phyloP scores from a whole-genome alignment of 2,888 invertebrate species.

The Chrysolina oricalcia region DNA sequence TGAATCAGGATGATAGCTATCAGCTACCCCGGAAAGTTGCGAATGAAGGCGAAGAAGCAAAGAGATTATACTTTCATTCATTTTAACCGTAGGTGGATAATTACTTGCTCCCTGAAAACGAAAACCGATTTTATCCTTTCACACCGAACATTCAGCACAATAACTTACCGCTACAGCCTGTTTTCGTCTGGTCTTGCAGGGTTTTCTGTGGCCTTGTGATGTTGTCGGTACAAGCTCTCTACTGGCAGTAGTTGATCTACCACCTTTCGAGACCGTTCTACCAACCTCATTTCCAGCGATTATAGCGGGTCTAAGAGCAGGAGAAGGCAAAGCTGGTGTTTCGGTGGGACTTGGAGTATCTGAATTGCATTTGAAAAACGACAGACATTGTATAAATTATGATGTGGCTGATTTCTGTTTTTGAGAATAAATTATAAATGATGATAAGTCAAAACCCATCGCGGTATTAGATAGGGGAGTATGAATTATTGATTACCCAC shows the following conservation, averaged over 20 bases:
- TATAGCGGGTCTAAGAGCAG: constrained; percentile 64
- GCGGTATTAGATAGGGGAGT: too few relatives aligned
- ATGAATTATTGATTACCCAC: too few relatives aligned
- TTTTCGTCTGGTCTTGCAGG: constrained; percentile 53
- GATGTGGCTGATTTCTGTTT: too few relatives aligned
- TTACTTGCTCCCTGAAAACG: constrained; percentile 58
- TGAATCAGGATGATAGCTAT: constrained; percentile 79
- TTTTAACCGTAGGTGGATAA: constrained; percentile 68
- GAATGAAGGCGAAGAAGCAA: constrained; percentile 93
- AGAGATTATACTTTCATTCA: constrained; percentile 93
- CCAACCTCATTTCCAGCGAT: constrained; percentile 67
- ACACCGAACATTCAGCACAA: background rate
- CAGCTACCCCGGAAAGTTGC: constrained; percentile 87
- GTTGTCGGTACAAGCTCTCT: constrained; percentile 71
- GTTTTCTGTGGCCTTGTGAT: constrained; percentile 59
- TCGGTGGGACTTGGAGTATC: constrained; percentile 49
- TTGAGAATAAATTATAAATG: too few relatives aligned
- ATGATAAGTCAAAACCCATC: too few relatives aligned
- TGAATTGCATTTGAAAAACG: constrained; percentile 17
- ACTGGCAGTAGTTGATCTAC: constrained; percentile 56
- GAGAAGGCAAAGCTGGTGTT: constrained; percentile 58
- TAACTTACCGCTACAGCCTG: constrained; percentile 63
- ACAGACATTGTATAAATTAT: background rate
- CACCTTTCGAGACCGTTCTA: constrained; percentile 42
- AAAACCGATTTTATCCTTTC: constrained; percentile 3